phyloP scores from a whole-genome alignment of 1,140 invertebrate species.

The Tenebrio molitor region DNA sequence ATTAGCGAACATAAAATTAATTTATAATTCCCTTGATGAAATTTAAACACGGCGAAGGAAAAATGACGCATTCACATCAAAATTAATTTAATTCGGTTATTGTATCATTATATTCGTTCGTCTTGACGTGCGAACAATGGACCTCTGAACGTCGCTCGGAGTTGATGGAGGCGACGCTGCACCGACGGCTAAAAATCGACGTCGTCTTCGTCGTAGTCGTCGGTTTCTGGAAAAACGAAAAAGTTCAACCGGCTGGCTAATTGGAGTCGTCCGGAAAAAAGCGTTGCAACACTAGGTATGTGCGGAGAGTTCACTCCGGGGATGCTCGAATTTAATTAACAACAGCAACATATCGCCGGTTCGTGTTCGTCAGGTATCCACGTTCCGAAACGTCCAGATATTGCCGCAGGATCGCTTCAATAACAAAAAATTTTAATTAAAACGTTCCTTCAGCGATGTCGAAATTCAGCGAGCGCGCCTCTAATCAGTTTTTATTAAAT shows the following conservation, averaged over 20 bases:
- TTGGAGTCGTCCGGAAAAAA: background rate
- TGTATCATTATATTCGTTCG: constrained; percentile 19
- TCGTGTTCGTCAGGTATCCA: constrained; percentile 37
- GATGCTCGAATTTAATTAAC: constrained; percentile 36
- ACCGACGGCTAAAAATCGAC: too few species aligned
- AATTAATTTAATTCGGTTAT: constrained; percentile 26
- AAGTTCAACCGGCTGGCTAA: too few species aligned
- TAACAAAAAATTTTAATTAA: constrained; percentile 40
- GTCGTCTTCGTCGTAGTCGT: too few species aligned
- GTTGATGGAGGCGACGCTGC: constrained; percentile 22
- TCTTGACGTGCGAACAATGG: constrained; percentile 20
- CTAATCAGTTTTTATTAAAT: constrained; percentile 40
- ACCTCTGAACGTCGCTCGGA: constrained; percentile 19
- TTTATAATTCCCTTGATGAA: constrained; percentile 25
- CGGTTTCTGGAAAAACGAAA: too few species aligned
- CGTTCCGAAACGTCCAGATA: constrained; percentile 23
- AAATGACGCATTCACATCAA: constrained; percentile 26
- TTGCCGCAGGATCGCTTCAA: constrained; percentile 34
- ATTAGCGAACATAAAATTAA: constrained; percentile 36
- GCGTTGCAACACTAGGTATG: constrained; percentile 6
- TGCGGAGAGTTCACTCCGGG: constrained; percentile 14
- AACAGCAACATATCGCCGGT: constrained; percentile 30
- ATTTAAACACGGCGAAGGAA: constrained; percentile 23
- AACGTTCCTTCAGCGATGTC: constrained; percentile 15
- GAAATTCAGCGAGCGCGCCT: constrained; percentile 22